Evolutionary conservation across 2,113 vertebrate species (phyloP).

Genomic region (Coracopsis vasa): DNA sequence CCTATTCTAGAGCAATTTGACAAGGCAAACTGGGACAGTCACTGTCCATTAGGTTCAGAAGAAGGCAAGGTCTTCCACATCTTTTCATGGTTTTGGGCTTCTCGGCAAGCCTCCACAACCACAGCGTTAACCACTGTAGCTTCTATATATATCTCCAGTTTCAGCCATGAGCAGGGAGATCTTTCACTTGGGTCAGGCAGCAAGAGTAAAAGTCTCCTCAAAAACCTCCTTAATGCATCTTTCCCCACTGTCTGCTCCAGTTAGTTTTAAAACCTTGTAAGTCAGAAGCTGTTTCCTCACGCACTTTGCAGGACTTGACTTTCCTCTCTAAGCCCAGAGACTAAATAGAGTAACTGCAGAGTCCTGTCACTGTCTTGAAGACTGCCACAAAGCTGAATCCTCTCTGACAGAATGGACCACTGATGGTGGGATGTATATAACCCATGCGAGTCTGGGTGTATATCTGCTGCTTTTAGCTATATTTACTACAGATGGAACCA

Average conservation of each 20-base stretch:
- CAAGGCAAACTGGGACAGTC: neutral
- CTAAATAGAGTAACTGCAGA: neutral
- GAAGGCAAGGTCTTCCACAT: neutral
- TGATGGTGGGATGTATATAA: fast-evolving
- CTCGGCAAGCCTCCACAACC: neutral
- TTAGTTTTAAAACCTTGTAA: neutral
- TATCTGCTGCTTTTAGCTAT: neutral
- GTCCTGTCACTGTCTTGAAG: neutral
- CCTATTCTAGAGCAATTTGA: neutral
- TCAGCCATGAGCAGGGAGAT: neutral
- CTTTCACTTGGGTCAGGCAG: neutral
- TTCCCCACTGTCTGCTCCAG: neutral
- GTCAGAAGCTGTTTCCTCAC: neutral
- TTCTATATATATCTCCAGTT: neutral
- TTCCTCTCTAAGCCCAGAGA: neutral
- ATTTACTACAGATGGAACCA: neutral
- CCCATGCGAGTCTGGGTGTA: neutral
- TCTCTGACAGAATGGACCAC: neutral
- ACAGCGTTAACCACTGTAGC: neutral
- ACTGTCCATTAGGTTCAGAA: neutral
- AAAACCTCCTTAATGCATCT: neutral
- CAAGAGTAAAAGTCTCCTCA: neutral
- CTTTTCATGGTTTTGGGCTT: neutral
- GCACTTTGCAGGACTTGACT: neutral
- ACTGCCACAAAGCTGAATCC: neutral